A percentile compares a stretch with the other conserved stretches of the same genome.
Conservation (phyloP, 2,888 invertebrate genomes). For the Congeria kusceri region DNA sequence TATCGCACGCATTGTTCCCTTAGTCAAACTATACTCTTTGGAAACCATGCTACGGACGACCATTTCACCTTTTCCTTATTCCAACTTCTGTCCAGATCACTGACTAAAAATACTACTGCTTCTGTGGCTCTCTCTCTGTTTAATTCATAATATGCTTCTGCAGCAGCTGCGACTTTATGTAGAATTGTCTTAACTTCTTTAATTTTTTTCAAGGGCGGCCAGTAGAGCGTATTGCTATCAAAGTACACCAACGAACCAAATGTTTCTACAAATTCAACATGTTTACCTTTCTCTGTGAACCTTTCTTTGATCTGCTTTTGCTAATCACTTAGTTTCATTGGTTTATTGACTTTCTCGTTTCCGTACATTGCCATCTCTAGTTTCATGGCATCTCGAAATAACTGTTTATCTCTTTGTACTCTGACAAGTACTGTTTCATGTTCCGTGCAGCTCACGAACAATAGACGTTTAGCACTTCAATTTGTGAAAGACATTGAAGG, state of each 20-base stretch:
- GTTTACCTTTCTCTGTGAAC: conserved; percentile 8
- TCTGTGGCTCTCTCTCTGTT: conserved; percentile 44
- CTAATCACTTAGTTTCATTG: conserved; percentile 11
- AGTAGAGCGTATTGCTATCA: not conserved
- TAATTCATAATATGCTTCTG: conserved; percentile 10
- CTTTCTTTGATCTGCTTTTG: conserved; percentile 4
- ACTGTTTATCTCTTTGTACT: conserved; percentile 1
- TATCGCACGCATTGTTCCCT: conserved; percentile 14
- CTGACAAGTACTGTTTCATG: conserved; percentile 16
- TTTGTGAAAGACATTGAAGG: conserved; percentile 38
- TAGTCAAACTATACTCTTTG: conserved; percentile 32
- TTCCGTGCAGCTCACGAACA: conserved; percentile 35
- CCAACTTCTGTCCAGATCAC: conserved; percentile 50
- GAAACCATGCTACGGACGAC: conserved; percentile 43
- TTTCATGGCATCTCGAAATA: conserved; percentile 14
- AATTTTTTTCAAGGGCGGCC: no score
- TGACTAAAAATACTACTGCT: conserved; percentile 48
- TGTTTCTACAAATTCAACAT: conserved; percentile 13
- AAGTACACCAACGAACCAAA: conserved; percentile 10
- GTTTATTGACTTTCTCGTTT: conserved; percentile 23
- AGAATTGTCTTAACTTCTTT: no score
- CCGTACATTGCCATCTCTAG: conserved; percentile 14
- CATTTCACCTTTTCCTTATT: conserved; percentile 31
- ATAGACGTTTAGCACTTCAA: conserved; percentile 37
- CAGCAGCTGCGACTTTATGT: no score